phyloP scores from a whole-genome alignment of 1,140 invertebrate genomes.

The Leptopilina boulardi region DNA sequence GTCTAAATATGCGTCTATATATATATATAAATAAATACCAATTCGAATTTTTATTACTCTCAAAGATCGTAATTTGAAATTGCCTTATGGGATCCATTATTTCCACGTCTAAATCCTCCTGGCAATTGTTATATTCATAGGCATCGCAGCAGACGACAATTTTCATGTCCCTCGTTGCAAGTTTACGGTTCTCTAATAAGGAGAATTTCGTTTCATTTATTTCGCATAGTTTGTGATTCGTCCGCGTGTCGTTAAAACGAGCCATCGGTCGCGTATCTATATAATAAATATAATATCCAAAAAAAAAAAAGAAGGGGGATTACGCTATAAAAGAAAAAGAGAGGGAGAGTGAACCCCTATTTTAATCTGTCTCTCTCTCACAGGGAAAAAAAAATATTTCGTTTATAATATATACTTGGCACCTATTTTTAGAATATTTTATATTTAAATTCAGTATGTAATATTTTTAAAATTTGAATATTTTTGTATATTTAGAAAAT shows the following conservation, averaged over 20 bases:
- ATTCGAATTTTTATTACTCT: neutral
- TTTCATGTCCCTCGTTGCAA: constrained; percentile 19
- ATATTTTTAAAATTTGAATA: too few relatives aligned
- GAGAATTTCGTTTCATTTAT: neutral
- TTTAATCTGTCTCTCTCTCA: too few relatives aligned
- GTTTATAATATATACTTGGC: too few relatives aligned
- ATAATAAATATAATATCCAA: neutral
- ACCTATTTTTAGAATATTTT: too few relatives aligned
- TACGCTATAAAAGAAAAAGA: neutral
- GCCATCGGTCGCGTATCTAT: constrained; percentile 18
- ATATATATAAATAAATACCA: neutral
- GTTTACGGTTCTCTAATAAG: neutral
- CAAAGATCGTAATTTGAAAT: constrained; percentile 24
- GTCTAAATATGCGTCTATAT: too few relatives aligned
- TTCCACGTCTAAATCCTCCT: neutral
- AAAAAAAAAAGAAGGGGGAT: neutral
- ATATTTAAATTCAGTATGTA: too few relatives aligned
- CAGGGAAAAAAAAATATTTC: too few relatives aligned
- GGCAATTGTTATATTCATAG: too few relatives aligned
- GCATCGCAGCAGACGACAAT: neutral
- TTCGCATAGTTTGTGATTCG: neutral
- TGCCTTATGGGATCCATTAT: neutral
- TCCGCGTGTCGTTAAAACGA: neutral
- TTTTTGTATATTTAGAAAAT: too few relatives aligned
- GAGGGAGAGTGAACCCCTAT: neutral